phyloP scores from a whole-genome alignment of 2,113 vertebrate species.

The Notiomystis cincta region DNA sequence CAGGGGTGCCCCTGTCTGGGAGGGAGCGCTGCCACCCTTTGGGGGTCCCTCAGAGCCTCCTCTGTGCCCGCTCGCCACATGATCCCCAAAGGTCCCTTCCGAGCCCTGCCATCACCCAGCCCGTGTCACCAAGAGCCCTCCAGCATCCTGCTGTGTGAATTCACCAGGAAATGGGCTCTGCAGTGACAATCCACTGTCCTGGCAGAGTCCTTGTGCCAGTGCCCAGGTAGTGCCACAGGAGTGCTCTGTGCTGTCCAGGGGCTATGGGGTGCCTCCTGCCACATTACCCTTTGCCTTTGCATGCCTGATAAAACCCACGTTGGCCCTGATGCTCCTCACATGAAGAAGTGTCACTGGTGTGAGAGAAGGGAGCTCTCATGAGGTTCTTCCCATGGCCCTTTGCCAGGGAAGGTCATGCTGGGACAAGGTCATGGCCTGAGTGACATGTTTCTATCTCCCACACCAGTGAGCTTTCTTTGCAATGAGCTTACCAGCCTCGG shows the following conservation, averaged over 20 bases:
- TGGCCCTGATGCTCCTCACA: accelerated
- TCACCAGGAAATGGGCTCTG: not conserved
- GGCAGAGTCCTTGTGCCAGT: not conserved
- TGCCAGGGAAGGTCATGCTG: not conserved
- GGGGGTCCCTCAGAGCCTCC: not conserved
- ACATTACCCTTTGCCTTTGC: not conserved
- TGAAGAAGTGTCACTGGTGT: not conserved
- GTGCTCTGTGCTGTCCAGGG: not conserved
- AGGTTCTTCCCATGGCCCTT: not conserved
- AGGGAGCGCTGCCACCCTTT: not conserved
- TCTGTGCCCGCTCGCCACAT: accelerated
- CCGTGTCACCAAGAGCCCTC: accelerated
- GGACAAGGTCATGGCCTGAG: not conserved
- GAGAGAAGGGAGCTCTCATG: not conserved
- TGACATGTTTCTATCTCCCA: accelerated
- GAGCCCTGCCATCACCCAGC: accelerated
- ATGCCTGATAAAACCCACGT: accelerated
- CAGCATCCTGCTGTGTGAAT: not conserved
- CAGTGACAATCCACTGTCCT: accelerated
- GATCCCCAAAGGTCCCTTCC: accelerated
- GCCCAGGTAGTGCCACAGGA: not conserved
- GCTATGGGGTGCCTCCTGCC: not conserved
- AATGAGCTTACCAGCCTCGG: not conserved
- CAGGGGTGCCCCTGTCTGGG: not conserved
- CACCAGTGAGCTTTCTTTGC: not conserved